Conservation (phyloP, 2,888 invertebrate genomes). For the Agelastica alni region DNA sequence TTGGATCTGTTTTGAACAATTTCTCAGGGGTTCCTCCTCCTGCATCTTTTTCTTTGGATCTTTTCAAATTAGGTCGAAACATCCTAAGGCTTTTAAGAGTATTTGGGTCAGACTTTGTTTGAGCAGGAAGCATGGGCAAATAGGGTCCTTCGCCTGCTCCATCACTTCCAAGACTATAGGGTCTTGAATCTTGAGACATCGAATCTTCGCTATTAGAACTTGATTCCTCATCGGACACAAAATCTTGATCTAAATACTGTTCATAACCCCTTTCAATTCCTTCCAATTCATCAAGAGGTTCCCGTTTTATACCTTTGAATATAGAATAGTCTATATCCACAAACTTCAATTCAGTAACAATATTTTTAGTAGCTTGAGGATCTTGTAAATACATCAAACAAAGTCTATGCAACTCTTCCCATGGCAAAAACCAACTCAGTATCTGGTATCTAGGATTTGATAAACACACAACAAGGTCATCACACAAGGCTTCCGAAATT, state of each 20-base stretch:
- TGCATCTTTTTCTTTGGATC: slow-evolving; percentile 34
- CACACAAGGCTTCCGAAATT: slow-evolving; percentile 66
- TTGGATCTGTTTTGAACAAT: slow-evolving; percentile 27
- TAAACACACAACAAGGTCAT: slow-evolving; percentile 72
- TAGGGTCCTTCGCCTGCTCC: slow-evolving; percentile 47
- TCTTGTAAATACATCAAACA: slow-evolving; percentile 63
- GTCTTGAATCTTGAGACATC: slow-evolving; percentile 58
- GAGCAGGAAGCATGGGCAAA: slow-evolving; percentile 36
- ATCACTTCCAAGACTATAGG: slow-evolving; percentile 58
- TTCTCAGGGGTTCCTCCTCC: slow-evolving; percentile 26
- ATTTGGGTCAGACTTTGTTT: slow-evolving; percentile 57
- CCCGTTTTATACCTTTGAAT: slow-evolving; percentile 61
- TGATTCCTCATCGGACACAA: slow-evolving; percentile 44
- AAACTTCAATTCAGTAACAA: slow-evolving; percentile 74
- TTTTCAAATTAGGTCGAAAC: slow-evolving; percentile 57
- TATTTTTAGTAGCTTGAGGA: slow-evolving; percentile 65
- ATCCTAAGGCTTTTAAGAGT: slow-evolving; percentile 60
- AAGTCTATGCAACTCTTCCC: slow-evolving; percentile 62
- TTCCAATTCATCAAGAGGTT: slow-evolving; percentile 57
- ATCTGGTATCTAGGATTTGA: slow-evolving; percentile 73
- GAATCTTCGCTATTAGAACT: slow-evolving; percentile 55
- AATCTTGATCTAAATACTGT: slow-evolving; percentile 47
- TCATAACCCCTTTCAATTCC: slow-evolving; percentile 51
- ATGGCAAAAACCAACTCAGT: slow-evolving; percentile 70
- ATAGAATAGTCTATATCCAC: slow-evolving; percentile 72